Percentiles rank a stretch among this genome's conserved stretches.
Conservation (phyloP, 53 echinoderm and acorn worm genomes). For the Echinometra lucunter region DNA sequence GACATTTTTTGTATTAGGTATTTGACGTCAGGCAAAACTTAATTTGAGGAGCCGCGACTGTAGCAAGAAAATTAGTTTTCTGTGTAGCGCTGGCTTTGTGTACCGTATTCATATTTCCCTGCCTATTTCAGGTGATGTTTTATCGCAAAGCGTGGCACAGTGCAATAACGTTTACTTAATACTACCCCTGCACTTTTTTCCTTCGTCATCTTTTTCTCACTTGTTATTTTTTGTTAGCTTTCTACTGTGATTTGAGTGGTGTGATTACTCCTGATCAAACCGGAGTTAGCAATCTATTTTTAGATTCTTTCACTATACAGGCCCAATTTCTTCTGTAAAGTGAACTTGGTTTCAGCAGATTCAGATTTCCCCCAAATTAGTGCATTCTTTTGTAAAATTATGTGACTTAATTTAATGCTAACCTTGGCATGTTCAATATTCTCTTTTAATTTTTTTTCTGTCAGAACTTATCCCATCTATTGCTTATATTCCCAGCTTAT, state of each 20-base stretch:
- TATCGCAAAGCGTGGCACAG: constrained; percentile 37
- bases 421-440: too few relatives aligned
- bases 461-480: too few relatives aligned
- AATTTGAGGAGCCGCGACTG: not conserved
- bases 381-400: too few relatives aligned
- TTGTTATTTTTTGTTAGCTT: not conserved
- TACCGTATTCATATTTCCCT: constrained; percentile 39
- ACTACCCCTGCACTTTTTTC: constrained; percentile 53
- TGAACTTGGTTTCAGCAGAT: not conserved
- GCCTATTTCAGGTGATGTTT: constrained; percentile 32
- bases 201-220: constrained; percentile 6
- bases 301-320: not conserved
- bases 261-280: constrained; percentile 25
- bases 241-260: not conserved
- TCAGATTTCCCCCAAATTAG: too few relatives aligned
- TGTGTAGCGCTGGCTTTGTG: not conserved
- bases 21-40: constrained; percentile 53
- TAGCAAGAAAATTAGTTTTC: constrained; percentile 53
- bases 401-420: too few relatives aligned
- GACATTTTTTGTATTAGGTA: not conserved
- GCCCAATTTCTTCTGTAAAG: not conserved
- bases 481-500: too few relatives aligned
- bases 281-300: not conserved
- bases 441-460: too few relatives aligned
- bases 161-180: constrained; percentile 58